Evolutionary conservation across 2,888 invertebrate species (phyloP).

Genomic region (Agriopis aurantiaria): DNA sequence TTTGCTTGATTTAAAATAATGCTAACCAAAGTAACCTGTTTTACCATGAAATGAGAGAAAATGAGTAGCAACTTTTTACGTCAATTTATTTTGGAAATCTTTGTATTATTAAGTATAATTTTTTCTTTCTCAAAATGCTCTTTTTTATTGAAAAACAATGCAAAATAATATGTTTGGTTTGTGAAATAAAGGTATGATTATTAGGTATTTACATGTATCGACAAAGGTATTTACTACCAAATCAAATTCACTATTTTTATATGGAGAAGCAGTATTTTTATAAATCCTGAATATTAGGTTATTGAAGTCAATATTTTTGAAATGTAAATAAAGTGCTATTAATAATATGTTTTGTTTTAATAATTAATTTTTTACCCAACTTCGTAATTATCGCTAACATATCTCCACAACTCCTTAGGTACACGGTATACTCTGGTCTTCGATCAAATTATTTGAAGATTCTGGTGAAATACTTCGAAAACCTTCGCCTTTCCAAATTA

Average conservation of each 20-base stretch:
- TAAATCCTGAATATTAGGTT: constrained; percentile 31
- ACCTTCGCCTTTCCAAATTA: too few species aligned
- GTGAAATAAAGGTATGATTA: neutral
- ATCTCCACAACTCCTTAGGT: neutral
- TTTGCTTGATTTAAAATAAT: neutral
- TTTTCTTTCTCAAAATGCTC: constrained; percentile 3
- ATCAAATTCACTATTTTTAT: constrained; percentile 32
- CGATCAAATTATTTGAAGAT: too few species aligned
- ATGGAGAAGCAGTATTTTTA: constrained; percentile 44
- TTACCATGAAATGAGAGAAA: neutral
- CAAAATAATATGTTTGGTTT: neutral
- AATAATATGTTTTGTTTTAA: constrained; percentile 15
- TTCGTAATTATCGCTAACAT: neutral
- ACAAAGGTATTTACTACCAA: constrained; percentile 2
- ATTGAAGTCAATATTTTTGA: constrained; percentile 33
- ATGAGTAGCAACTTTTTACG: neutral
- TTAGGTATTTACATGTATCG: neutral
- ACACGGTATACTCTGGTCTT: too few species aligned
- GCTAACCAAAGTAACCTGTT: neutral
- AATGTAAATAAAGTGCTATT: constrained; percentile 44
- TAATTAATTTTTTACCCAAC: constrained; percentile 3
- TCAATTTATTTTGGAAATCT: constrained; percentile 6
- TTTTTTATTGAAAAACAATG: constrained; percentile 1
- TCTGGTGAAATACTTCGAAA: too few species aligned
- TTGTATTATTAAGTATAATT: constrained; percentile 11